Percentiles rank a stretch among this genome's conserved stretches.
These are phyloP conservation scores for Cataglyphis hispanica DNA, from an alignment of 1,140 invertebrate genomes.

Conservation along the genomic window DNA sequence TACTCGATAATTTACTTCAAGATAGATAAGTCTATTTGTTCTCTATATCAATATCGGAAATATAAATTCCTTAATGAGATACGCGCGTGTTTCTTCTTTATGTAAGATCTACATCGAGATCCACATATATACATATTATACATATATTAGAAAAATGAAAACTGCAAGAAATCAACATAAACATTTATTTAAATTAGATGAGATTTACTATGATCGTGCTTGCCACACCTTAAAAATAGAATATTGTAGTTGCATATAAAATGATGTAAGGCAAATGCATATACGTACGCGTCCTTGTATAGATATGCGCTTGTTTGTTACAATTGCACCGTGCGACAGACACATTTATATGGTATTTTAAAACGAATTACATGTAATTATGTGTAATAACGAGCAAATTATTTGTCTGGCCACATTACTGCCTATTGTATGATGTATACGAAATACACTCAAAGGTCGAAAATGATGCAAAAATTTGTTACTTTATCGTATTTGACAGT, in stretches of 20 bases:
- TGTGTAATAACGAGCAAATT: background rate
- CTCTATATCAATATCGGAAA: background rate
- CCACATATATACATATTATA: no score
- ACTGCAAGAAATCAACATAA: background rate
- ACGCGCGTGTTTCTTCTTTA: background rate
- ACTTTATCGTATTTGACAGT: background rate
- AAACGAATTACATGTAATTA: conserved; percentile 22
- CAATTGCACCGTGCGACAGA: background rate
- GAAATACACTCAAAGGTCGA: background rate
- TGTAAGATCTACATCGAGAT: no score
- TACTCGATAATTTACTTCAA: conserved; percentile 4
- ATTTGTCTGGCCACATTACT: background rate
- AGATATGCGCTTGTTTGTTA: background rate
- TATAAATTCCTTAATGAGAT: background rate
- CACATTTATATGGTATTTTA: background rate
- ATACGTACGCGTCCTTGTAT: background rate
- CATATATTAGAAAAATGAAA: background rate
- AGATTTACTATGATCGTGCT: background rate
- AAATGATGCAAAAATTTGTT: background rate
- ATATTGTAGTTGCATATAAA: background rate
- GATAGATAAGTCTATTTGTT: conserved; percentile 1
- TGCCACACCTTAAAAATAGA: background rate
- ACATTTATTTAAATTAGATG: background rate
- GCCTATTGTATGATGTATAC: background rate
- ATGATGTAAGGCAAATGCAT: background rate